Evolutionary conservation across 1,140 invertebrate species (phyloP), one percentile per base, ranked within the genome.

Genomic region (Phocides pigmalion): DNA sequence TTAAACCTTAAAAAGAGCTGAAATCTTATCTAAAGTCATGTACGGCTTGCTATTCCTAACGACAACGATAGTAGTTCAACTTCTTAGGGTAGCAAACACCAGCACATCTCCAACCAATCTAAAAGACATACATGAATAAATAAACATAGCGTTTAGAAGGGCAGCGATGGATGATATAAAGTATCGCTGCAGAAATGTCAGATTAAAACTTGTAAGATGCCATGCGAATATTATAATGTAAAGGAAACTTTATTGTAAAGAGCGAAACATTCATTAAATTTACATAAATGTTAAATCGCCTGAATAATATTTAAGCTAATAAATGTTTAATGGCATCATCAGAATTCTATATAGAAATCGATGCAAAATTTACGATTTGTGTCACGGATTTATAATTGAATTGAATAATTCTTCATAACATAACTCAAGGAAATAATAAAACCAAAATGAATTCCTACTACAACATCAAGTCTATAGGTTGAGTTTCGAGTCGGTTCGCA

Each of bases 401-500:
- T 4, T 32, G 28, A 32, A 32, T 4, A 22, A 22, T 22, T 22
- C 22, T 32, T 32, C 28, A 32, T 4, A 32, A 32, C 3, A 32
- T 8, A n/a, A n/a, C 4, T 35, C 32, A 4, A 35, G n/a, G 11
- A 35, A 35, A 12, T 1, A 11, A 35, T 35, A 4, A 41, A 16
- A 15, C 4, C 39, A 41, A 41, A 16, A 16, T 41, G 4, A 41
- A 16, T 41, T 41, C 39, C 2, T 41, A 6, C 2, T 32, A 0
- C 12, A 16, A 0, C 12, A 16, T 50, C 12, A 50, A 11, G 4
- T 25, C n/a, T 14, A n/a, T 5, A 70, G 58, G 54, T 44, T 65
- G 53, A 16, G 69, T 72, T 69, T 62, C 22, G 65, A 66, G 62
- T 63, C 68, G 37, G 70, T 76, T 81, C 74, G 66, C 62, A 71